A percentile compares a stretch with the other conserved stretches of the same genome.
Evolutionary conservation across 2,888 invertebrate genomes (phyloP).

Genomic region (Saturnia pavonia): DNA sequence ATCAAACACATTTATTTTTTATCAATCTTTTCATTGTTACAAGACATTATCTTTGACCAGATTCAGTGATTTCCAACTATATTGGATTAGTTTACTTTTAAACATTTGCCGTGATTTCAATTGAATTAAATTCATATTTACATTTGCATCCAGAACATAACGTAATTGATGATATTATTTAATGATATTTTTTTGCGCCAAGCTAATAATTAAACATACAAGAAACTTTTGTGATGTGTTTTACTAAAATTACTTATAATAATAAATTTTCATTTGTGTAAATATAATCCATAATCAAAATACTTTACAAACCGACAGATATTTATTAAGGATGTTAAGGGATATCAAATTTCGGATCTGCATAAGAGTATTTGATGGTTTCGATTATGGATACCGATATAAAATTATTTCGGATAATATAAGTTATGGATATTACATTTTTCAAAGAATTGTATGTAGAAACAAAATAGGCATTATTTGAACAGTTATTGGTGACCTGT

Average conservation of each 20-base stretch:
- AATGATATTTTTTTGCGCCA: background rate
- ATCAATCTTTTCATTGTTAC: slow-evolving; percentile 10
- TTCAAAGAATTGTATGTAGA: no score
- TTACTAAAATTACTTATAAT: slow-evolving; percentile 1
- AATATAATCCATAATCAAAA: background rate
- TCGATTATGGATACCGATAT: no score
- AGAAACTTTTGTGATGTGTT: slow-evolving; percentile 1
- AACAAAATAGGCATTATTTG: no score
- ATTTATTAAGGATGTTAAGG: no score
- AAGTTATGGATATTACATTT: no score
- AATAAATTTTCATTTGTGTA: background rate
- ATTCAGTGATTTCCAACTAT: slow-evolving; percentile 5
- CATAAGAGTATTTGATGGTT: no score
- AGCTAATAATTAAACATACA: background rate
- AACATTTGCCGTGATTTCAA: background rate
- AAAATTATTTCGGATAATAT: no score
- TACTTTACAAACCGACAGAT: background rate
- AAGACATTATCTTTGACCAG: slow-evolving; percentile 10
- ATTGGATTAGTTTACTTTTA: slow-evolving; percentile 13
- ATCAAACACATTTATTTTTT: slow-evolving; percentile 14
- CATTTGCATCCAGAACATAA: background rate
- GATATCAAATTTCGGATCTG: no score
- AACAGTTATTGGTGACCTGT: no score
- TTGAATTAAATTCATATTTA: background rate
- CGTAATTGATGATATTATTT: background rate